A percentile compares a stretch with the other conserved stretches of the same genome.
Evolutionary conservation across 30 jellyfish, hydroid and myxozoan genomes (phyloP).

Genomic region (Hydractinia echinata): DNA sequence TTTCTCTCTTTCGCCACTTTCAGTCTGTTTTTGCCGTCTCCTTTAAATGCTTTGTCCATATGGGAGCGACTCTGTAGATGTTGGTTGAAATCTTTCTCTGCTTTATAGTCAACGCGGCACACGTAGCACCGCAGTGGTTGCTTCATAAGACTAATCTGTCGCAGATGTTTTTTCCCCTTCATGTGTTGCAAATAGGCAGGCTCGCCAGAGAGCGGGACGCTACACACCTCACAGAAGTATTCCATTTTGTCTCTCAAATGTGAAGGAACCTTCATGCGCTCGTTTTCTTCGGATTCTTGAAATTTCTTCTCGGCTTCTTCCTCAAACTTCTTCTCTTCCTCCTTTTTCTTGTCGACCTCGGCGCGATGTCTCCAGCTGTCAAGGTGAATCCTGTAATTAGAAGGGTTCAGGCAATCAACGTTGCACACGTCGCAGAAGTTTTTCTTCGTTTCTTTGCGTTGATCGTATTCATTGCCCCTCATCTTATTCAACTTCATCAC

Average conservation of each 20-base stretch:
- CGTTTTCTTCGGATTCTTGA: slow-evolving; percentile 20
- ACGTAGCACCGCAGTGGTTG: slow-evolving; percentile 60
- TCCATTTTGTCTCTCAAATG: slow-evolving; percentile 2
- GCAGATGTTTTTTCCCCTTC: slow-evolving; percentile 55
- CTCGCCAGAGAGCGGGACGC: slow-evolving; percentile 28
- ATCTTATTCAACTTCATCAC: slow-evolving; percentile 24
- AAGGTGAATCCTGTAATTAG: slow-evolving; percentile 52
- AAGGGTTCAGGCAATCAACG: slow-evolving; percentile 62
- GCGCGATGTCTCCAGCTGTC: slow-evolving; percentile 96
- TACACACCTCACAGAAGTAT: slow-evolving; percentile 66
- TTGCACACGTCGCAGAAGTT: slow-evolving; percentile 56
- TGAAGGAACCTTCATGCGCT: slow-evolving; percentile 25
- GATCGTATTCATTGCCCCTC: slow-evolving; percentile 6
- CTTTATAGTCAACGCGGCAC: slow-evolving; percentile 35
- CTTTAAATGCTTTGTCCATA: slow-evolving; percentile 43
- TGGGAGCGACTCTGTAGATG: slow-evolving; percentile 63
- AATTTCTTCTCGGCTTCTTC: slow-evolving; percentile 12
- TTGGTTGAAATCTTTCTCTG: slow-evolving; percentile 35
- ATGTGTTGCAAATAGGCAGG: slow-evolving; percentile 52
- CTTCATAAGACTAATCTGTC: slow-evolving; percentile 33
- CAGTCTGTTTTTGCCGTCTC: background rate
- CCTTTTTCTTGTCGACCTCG: slow-evolving; percentile 55
- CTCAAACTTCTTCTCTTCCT: slow-evolving; percentile 29
- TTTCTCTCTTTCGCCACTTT: background rate
- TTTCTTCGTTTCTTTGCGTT: background rate